These are phyloP conservation scores for Phoxinus dragarum DNA, from an alignment of 2,797 vertebrate genomes.

Conservation along the genomic window DNA sequence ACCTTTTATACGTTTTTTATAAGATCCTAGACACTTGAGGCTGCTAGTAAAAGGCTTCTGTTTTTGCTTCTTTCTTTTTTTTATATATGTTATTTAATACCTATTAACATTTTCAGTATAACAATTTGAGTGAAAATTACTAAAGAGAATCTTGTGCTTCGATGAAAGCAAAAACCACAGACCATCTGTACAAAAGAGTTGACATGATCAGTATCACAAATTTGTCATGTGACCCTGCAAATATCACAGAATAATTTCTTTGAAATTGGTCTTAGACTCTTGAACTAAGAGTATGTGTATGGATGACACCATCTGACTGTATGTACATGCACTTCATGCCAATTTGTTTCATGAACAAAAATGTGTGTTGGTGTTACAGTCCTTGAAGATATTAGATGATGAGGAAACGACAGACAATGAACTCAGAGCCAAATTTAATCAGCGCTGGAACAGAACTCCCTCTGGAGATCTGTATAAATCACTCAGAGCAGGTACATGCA, in stretches of 20 bases:
- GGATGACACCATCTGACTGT: background rate
- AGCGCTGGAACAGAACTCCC: constrained; percentile 96
- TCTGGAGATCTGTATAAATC: constrained; percentile 96
- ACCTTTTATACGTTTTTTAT: no score
- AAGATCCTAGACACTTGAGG: background rate
- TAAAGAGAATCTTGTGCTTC: background rate
- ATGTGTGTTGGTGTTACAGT: constrained; percentile 71
- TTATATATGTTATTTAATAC: no score
- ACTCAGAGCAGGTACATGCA: constrained; percentile 85
- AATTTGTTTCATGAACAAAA: constrained; percentile 26
- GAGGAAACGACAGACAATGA: constrained; percentile 96
- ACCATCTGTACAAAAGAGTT: background rate
- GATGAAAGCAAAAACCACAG: background rate
- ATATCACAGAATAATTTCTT: background rate
- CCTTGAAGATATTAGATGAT: constrained; percentile 90
- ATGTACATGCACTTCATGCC: background rate
- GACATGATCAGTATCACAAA: background rate
- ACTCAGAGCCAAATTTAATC: constrained; percentile 91
- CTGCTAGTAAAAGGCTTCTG: background rate
- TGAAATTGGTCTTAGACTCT: background rate
- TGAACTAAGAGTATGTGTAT: background rate
- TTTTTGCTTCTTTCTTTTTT: background rate
- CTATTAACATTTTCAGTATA: background rate
- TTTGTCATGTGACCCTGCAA: background rate
- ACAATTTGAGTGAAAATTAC: background rate